A percentile compares a stretch with the other conserved stretches of the same genome.
Conservation (phyloP, 2,888 invertebrate genomes). For the Macaria notata region DNA sequence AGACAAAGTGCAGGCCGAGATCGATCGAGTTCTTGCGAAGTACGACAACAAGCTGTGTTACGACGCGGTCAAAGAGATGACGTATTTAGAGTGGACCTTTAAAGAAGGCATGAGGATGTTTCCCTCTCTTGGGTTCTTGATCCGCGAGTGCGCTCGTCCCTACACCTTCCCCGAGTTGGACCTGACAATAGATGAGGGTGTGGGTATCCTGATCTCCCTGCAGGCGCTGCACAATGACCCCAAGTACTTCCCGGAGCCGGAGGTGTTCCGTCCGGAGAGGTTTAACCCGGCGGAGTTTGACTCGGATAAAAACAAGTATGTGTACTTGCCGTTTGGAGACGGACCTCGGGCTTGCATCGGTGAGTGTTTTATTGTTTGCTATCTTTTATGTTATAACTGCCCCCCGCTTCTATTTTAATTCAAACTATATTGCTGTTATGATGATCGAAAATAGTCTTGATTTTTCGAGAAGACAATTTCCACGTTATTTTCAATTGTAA, state of each 20-base stretch:
- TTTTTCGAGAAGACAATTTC: too few species aligned
- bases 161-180: constrained; percentile 53
- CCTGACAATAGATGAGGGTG: constrained; percentile 51
- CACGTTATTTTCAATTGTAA: too few species aligned
- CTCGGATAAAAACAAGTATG: constrained; percentile 42
- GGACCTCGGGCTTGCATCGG: constrained; percentile 62
- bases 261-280: constrained; percentile 56
- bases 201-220: constrained; percentile 50
- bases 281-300: constrained; percentile 44
- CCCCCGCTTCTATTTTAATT: too few species aligned
- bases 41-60: constrained; percentile 50
- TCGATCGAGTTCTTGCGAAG: constrained; percentile 48
- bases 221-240: constrained; percentile 59
- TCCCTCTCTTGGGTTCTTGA: constrained; percentile 57
- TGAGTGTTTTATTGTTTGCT: constrained; percentile 29
- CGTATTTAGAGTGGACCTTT: constrained; percentile 53
- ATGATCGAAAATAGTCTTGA: too few species aligned
- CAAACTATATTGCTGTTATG: too few species aligned
- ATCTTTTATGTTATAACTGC: too few species aligned
- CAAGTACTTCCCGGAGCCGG: constrained; percentile 53
- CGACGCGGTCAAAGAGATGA: constrained; percentile 58
- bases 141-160: constrained; percentile 45
- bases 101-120: constrained; percentile 60
- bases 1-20: constrained; percentile 48
- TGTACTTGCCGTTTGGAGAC: constrained; percentile 57